Evolutionary conservation across 2,888 invertebrate species (phyloP).

Genomic region (Pseudoips prasinana): DNA sequence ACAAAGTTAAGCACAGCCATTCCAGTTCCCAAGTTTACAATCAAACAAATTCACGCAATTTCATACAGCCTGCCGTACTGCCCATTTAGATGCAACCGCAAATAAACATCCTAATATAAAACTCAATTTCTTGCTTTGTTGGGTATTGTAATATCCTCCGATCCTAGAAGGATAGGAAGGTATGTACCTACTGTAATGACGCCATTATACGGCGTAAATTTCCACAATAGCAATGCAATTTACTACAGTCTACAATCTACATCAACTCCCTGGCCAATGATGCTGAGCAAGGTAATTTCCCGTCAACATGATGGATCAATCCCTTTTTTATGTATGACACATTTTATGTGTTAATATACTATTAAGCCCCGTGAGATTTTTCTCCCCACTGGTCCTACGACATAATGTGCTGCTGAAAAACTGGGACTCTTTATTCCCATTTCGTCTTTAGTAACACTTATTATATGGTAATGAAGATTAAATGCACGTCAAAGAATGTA

Average conservation of each 20-base stretch:
- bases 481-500: no score
- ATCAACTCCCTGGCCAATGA: conserved; percentile 27
- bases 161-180: conserved; percentile 31
- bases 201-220: conserved; percentile 55
- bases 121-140: conserved; percentile 21
- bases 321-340: neutral
- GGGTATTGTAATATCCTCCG: conserved; percentile 28
- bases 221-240: conserved; percentile 55
- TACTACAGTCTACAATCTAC: conserved; percentile 10
- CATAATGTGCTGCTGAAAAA: no score
- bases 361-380: no score
- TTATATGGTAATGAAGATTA: no score
- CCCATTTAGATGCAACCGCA: conserved; percentile 29
- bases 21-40: neutral
- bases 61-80: conserved; percentile 8
- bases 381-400: no score
- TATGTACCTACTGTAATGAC: conserved; percentile 39
- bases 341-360: neutral
- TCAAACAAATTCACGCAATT: conserved; percentile 7
- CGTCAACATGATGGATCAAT: conserved; percentile 1
- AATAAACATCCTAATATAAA: conserved; percentile 17
- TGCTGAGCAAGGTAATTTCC: conserved; percentile 13
- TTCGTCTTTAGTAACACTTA: no score
- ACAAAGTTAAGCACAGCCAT: no score
- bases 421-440: no score